Base-by-base conservation (phyloP, 2,797 vertebrate genomes). In the Gymnoscopelus braueri region DNA sequence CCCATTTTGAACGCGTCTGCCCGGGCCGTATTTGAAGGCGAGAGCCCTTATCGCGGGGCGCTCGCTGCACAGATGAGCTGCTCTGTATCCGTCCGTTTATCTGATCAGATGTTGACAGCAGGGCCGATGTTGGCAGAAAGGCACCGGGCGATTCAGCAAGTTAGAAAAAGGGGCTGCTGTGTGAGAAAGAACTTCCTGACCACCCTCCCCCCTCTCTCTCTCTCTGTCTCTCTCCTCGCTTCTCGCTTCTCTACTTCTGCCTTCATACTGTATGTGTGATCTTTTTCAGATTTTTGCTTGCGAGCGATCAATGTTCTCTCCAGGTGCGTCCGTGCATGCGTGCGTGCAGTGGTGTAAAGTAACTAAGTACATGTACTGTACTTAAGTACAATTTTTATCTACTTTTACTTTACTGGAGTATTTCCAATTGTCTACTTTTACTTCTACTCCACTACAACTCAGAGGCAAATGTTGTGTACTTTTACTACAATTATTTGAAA, bases 81-180 rank as follows among this genome's bases (percentile, higher is more conserved):
- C 76, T 78, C 72, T 32, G 60, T 73, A 68, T 72, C 74, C 67
- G 74, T 15, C 15, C 29, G 80, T 80, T 88, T 83, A 84, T 89
- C 87, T 74, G 78, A 87, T 88, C 74, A 79, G 65, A 75, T 68
- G 60, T 72, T 71, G 84, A 85, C 81, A 65, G 75, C 81, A 65
- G 75, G 66, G 67, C 73, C 63, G 60, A 61, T 52, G 67, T 61
- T 67, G 29, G 77, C 79, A 49, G 77, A 75, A 70, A 35, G 47
- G 15, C 14, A 51, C 56, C 49, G 5, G 83, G 67, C 75, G 54
- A 86, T 69, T 85, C 75, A 80, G 80, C 73, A 70, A 79, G 78
- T 85, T 52, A 26, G 67, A 4, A 44, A 8, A 60, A 82, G 82
- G 67, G 15, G 68, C 80, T 70, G 78, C 68, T 64, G 65, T 81